Conservation (phyloP, 2,888 invertebrate species). For the Drosophila bunnanda region DNA sequence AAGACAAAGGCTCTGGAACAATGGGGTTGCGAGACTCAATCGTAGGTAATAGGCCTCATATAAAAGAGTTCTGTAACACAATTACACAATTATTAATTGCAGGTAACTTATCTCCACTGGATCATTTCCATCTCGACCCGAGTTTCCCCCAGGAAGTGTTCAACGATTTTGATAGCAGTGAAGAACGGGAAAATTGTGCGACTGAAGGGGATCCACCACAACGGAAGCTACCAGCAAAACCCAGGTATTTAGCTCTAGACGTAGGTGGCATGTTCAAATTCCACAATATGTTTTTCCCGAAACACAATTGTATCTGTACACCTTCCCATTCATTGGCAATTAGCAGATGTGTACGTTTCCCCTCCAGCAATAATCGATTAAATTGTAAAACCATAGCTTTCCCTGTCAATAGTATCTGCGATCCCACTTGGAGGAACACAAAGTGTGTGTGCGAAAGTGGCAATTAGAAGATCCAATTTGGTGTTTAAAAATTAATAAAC, state of each 20-base stretch:
- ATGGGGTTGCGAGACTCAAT: not conserved
- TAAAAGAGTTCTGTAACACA: not conserved
- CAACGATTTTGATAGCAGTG: not conserved
- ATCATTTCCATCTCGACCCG: no score
- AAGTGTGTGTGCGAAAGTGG: not conserved
- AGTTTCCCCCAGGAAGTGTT: not conserved
- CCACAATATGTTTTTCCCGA: not conserved
- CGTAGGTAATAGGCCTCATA: not conserved
- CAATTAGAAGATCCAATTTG: not conserved
- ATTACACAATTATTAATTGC: not conserved
- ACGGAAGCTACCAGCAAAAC: no score
- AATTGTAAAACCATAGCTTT: constrained; percentile 9
- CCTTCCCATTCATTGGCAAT: not conserved
- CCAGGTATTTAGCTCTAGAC: not conserved
- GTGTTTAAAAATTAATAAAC: constrained; percentile 1
- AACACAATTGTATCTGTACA: not conserved
- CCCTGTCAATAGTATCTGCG: not conserved
- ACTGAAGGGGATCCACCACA: not conserved
- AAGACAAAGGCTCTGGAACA: not conserved
- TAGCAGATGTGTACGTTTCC: not conserved
- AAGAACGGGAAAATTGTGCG: not conserved
- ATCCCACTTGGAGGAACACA: not conserved
- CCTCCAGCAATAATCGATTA: not conserved
- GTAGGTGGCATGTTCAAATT: not conserved
- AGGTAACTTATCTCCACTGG: not conserved